These are phyloP conservation scores for Setophaga coronata DNA, from an alignment of 2,113 vertebrate genomes.

Conservation along the genomic window DNA sequence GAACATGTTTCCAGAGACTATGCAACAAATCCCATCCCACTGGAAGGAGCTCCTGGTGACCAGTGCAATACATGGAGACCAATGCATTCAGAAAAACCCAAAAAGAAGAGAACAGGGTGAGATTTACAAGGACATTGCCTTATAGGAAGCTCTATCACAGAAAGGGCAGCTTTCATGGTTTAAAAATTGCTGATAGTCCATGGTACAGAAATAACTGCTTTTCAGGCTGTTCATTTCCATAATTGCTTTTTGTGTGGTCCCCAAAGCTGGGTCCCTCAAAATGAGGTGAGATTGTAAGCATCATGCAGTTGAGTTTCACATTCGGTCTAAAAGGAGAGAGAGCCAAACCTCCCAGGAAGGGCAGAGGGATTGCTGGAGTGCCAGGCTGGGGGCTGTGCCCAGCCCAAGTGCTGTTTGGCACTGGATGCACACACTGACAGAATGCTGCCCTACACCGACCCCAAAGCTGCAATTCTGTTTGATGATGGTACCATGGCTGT, in stretches of 20 bases:
- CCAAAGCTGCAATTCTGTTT: background rate
- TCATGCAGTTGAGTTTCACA: background rate
- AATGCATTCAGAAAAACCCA: background rate
- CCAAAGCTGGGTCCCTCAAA: background rate
- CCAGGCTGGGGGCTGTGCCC: background rate
- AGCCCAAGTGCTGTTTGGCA: background rate
- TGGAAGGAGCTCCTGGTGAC: accelerated
- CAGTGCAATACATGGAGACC: background rate
- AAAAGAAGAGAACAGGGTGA: background rate
- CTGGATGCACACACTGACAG: background rate
- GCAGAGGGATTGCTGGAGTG: background rate
- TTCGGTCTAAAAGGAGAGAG: background rate
- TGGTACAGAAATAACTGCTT: background rate
- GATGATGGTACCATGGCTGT: background rate
- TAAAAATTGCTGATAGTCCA: background rate
- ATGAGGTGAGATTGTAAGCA: background rate
- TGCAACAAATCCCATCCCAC: background rate
- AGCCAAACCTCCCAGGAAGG: background rate
- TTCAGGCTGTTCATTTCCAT: background rate
- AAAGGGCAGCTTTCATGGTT: background rate
- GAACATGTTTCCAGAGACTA: background rate
- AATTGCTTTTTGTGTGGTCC: background rate
- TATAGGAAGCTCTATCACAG: background rate
- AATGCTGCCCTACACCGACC: accelerated
- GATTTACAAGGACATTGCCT: background rate